These are phyloP conservation scores for Hypercompe scribonia DNA, from an alignment of 2,888 invertebrate species.

Conservation along the genomic window DNA sequence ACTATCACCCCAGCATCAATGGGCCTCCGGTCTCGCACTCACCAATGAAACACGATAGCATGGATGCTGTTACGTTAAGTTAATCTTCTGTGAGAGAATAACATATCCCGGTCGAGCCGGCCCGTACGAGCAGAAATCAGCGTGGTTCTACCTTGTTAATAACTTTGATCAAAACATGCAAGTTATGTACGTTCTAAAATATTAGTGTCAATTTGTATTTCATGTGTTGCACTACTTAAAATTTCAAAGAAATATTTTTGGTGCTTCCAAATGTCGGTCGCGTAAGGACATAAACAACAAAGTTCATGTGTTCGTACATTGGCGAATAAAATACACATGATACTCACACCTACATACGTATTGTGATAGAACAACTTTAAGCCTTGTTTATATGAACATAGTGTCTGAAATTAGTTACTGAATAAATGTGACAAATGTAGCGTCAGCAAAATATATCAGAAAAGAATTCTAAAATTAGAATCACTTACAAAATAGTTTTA, in stretches of 20 bases:
- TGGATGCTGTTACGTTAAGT: too few species aligned
- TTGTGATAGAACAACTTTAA: conserved; percentile 38
- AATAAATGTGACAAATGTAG: conserved; percentile 41
- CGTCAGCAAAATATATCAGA: conserved; percentile 40
- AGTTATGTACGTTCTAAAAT: background rate
- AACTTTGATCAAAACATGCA: background rate
- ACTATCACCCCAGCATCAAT: too few species aligned
- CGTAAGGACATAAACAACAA: conserved; percentile 64
- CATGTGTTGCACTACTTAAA: conserved; percentile 40
- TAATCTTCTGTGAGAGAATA: too few species aligned
- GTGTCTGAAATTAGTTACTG: conserved; percentile 44
- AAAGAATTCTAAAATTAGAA: too few species aligned
- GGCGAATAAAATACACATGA: conserved; percentile 42
- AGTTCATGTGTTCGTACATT: conserved; percentile 40
- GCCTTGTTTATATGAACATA: conserved; percentile 45
- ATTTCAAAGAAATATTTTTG: conserved; percentile 51
- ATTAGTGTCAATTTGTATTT: background rate
- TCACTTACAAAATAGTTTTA: conserved; percentile 6
- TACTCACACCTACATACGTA: conserved; percentile 24
- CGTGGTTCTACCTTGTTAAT: too few species aligned
- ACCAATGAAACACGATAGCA: too few species aligned
- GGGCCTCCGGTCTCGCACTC: too few species aligned
- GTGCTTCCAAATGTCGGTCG: conserved; percentile 62
- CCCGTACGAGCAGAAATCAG: too few species aligned
- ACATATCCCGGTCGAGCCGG: too few species aligned